Evolutionary conservation across 1,140 invertebrate species (phyloP).

Genomic region (Agrypnia vestita): DNA sequence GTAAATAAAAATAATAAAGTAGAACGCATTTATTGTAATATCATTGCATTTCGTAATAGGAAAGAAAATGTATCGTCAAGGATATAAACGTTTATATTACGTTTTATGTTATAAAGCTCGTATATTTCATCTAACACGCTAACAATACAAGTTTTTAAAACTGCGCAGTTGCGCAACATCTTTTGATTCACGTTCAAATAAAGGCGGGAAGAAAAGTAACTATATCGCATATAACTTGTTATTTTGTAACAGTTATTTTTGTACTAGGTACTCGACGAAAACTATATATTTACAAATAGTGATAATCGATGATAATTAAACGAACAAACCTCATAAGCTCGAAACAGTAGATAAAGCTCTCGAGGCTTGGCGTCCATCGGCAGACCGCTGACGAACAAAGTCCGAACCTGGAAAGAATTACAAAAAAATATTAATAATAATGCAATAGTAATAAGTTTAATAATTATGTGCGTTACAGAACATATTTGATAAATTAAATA

Average conservation of each 20-base stretch:
- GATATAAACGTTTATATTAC: no score
- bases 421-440: no score
- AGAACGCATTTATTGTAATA: constrained; percentile 19
- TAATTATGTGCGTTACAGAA: no score
- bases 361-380: constrained; percentile 99
- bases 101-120: no score
- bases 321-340: constrained; percentile 95
- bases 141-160: no score
- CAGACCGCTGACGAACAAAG: constrained; percentile 98
- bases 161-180: no score
- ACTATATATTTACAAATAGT: no score
- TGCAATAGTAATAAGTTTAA: no score
- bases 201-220: not conserved
- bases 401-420: constrained; percentile 91
- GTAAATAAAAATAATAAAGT: not conserved
- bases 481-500: no score
- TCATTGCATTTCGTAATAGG: not conserved
- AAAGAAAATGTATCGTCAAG: no score
- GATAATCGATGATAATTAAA: not conserved
- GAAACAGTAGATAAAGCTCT: constrained; percentile 98
- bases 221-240: not conserved
- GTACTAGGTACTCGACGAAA: no score
- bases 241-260: not conserved
- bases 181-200: not conserved
- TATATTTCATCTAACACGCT: no score